A percentile compares a stretch with the other conserved stretches of the same genome.
These are phyloP conservation scores for Notodonta ziczac DNA, from an alignment of 2,888 invertebrate species.

Conservation along the genomic window DNA sequence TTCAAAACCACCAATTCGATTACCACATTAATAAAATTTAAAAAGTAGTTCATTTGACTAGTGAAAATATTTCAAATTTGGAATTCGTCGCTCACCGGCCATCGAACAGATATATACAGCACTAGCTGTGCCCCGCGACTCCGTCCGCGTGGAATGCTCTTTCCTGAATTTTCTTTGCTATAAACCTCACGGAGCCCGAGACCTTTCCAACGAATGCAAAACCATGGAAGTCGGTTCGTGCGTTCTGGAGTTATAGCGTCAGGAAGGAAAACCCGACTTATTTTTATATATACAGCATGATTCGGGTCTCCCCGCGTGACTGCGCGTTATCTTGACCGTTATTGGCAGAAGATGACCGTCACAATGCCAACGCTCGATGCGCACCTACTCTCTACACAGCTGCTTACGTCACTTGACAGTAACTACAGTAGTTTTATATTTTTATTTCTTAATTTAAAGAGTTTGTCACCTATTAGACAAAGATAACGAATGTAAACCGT, in stretches of 20 bases:
- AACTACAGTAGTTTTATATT: not conserved
- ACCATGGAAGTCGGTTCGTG: no score
- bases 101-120: constrained; percentile 2
- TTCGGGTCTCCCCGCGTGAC: constrained; percentile 59
- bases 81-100: constrained; percentile 8
- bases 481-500: no score
- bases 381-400: constrained; percentile 9
- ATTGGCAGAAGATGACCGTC: constrained; percentile 80
- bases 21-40: no score
- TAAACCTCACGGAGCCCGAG: no score
- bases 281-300: not conserved
- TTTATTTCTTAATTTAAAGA: not conserved
- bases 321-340: constrained; percentile 62
- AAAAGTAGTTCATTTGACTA: not conserved
- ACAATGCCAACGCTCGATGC: constrained; percentile 54
- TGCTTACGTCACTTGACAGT: not conserved
- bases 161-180: no score
- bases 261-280: no score
- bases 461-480: no score
- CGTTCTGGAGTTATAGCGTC: no score
- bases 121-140: no score
- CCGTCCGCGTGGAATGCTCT: no score
- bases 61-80: constrained; percentile 1
- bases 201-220: no score
- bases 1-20: no score